phyloP scores from a whole-genome alignment of 2,113 vertebrate species.

The Oostethus manadensis region DNA sequence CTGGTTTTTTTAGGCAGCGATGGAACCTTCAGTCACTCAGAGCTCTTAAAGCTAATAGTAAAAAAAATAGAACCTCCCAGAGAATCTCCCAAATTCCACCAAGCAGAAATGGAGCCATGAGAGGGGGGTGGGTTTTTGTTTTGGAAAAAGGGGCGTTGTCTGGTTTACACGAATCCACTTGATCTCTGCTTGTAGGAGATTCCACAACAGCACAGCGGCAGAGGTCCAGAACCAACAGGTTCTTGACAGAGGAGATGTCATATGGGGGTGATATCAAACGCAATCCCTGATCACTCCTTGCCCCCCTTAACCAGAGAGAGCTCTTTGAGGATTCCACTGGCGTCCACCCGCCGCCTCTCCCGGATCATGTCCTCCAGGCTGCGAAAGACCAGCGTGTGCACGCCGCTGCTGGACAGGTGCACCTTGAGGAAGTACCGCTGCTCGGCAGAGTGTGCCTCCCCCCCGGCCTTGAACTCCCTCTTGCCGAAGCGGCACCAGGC shows the following conservation, averaged over 20 bases:
- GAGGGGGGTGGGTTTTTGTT: slow-evolving; percentile 60
- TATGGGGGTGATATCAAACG: slow-evolving; percentile 36
- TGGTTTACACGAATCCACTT: slow-evolving; percentile 43
- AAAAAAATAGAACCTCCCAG: slow-evolving; percentile 66
- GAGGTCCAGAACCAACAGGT: slow-evolving; percentile 37
- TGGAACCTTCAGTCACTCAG: slow-evolving; percentile 36
- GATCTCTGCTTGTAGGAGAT: slow-evolving; percentile 36
- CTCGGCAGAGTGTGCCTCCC: slow-evolving; percentile 84
- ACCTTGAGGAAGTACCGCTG: slow-evolving; percentile 93
- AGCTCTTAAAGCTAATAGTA: slow-evolving; percentile 66
- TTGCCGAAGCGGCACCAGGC: slow-evolving; percentile 99
- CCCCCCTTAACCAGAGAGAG: slow-evolving; percentile 81
- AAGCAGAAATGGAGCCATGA: slow-evolving; percentile 45
- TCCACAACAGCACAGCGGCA: slow-evolving; percentile 34
- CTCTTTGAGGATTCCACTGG: slow-evolving; percentile 90
- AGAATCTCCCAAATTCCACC: slow-evolving; percentile 40
- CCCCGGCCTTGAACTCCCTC: slow-evolving; percentile 95
- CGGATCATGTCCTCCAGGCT: slow-evolving; percentile 97
- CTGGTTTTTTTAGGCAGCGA: slow-evolving; percentile 4
- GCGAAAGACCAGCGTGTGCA: slow-evolving; percentile 90
- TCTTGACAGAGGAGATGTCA: slow-evolving; percentile 22
- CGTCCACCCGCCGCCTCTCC: slow-evolving; percentile 91
- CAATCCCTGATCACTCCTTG: slow-evolving; percentile 75
- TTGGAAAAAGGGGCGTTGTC: slow-evolving; percentile 64
- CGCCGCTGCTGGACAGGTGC: slow-evolving; percentile 84